Base-by-base conservation (phyloP, 2,113 vertebrate species). In the Helogale parvula region DNA sequence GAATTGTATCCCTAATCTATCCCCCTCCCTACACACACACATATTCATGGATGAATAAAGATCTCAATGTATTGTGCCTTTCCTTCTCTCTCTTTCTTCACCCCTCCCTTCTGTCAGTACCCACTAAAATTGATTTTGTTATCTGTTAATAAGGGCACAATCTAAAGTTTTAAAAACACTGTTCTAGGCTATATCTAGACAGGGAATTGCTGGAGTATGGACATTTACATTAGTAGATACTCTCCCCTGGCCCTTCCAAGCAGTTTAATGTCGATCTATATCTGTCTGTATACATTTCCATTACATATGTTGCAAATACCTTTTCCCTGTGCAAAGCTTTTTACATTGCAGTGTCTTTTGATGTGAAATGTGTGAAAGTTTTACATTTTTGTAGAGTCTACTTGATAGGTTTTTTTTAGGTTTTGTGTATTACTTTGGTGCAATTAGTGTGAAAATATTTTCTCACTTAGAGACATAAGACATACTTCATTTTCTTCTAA, bases 341-440 rank as follows among this genome's bases (percentile, higher is more conserved):
- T 81, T 76, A 63, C 57, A 84, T 52, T 92, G 14, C 81, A 54
- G 38, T 80, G 4, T 79, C n/a, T 95, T 95, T 60, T 94, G 41
- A 82, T 79, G 4, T 82, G 38, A 3, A 93, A 82, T 79, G 4
- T 82, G 38, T 3, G 91, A 38, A 90, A 68, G 35, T 54, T 84
- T 91, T 81, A 81, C 19, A 82, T 27, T 95, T 93, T 93, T 69
- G 88, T 66, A 77, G 68, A 89, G n/a, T 25, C 12, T 63, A 90
- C 60, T 47, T 84, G 68, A 60, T 31, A 54, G 92, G 88, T 94
- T 94, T 93, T 23, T 4, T 85, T 74, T 57, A 72, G 76, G 5
- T 13, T 84, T 96, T 86, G 10, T 52, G 45, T 11, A 17, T 60
- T 88, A 77, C 33, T 33, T 13, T 10, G 29, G 29, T 92, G 11